Percentiles rank a stretch among this genome's conserved stretches.
phyloP scores from a whole-genome alignment of 2,113 vertebrate genomes.

The Corythaeola cristata region DNA sequence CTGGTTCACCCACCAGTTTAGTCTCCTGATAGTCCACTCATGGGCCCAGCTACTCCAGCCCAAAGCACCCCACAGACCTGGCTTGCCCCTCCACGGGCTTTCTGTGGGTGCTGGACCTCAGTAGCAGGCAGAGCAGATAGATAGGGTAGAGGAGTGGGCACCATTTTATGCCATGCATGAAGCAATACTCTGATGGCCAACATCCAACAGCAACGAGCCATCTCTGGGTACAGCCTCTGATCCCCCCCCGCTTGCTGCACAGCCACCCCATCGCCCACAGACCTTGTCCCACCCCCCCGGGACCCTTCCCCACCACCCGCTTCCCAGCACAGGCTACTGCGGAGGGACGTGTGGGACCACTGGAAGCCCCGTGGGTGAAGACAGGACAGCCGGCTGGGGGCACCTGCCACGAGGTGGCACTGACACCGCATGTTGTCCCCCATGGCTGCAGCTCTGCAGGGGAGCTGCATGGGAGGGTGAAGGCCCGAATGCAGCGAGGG shows the following conservation, averaged over 20 bases:
- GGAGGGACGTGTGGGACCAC: rapidly evolving
- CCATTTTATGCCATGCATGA: rapidly evolving
- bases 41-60: neutral
- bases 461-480: neutral
- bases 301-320: neutral
- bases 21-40: neutral
- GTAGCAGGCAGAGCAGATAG: neutral
- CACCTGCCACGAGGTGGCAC: neutral
- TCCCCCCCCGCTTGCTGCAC: neutral
- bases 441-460: neutral
- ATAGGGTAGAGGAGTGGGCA: neutral
- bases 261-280: rapidly evolving
- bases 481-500: neutral
- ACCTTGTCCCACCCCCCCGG: neutral
- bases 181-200: neutral
- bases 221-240: neutral
- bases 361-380: rapidly evolving
- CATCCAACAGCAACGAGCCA: rapidly evolving
- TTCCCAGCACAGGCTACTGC: neutral
- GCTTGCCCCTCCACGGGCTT: neutral
- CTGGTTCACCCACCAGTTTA: neutral
- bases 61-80: neutral
- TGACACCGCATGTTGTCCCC: neutral
- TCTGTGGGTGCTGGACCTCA: neutral
- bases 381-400: neutral